phyloP scores from a whole-genome alignment of 2,888 invertebrate genomes.

The Drosophila greeni region DNA sequence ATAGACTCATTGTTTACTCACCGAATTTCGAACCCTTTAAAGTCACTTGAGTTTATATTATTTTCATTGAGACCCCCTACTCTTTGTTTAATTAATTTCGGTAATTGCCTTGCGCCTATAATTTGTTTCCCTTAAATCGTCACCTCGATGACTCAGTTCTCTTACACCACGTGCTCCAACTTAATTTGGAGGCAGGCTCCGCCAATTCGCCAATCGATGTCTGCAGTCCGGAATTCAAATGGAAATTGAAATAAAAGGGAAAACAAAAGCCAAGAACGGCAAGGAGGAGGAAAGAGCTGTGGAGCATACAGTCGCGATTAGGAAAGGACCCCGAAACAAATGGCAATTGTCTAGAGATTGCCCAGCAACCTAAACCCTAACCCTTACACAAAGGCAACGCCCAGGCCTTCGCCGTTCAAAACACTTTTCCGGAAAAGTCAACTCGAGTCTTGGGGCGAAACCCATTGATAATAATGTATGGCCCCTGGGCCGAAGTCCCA shows the following conservation, averaged over 20 bases:
- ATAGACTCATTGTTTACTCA: not conserved
- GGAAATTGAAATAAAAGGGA: conserved; percentile 14
- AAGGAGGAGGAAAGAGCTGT: not conserved
- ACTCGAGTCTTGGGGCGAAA: conserved; percentile 26
- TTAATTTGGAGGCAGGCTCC: too few relatives aligned
- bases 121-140: not conserved
- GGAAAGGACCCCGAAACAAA: conserved; percentile 27
- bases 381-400: not conserved
- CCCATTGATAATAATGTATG: conserved; percentile 34
- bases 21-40: not conserved
- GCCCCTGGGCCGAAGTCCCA: conserved; percentile 21
- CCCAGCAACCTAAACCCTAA: conserved; percentile 1
- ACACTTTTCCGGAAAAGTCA: conserved; percentile 20
- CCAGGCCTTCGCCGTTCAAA: not conserved
- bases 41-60: too few relatives aligned
- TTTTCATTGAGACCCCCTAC: too few relatives aligned
- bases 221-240: conserved; percentile 1
- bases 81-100: too few relatives aligned
- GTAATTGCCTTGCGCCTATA: not conserved
- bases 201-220: conserved; percentile 1
- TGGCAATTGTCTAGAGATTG: conserved; percentile 27
- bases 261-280: not conserved
- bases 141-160: not conserved
- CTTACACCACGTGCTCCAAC: not conserved
- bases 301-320: conserved; percentile 22